Percentiles rank a stretch among this genome's conserved stretches.
phyloP scores from a whole-genome alignment of 35 echinoderm and acorn worm species.

The Amphiura filiformis region DNA sequence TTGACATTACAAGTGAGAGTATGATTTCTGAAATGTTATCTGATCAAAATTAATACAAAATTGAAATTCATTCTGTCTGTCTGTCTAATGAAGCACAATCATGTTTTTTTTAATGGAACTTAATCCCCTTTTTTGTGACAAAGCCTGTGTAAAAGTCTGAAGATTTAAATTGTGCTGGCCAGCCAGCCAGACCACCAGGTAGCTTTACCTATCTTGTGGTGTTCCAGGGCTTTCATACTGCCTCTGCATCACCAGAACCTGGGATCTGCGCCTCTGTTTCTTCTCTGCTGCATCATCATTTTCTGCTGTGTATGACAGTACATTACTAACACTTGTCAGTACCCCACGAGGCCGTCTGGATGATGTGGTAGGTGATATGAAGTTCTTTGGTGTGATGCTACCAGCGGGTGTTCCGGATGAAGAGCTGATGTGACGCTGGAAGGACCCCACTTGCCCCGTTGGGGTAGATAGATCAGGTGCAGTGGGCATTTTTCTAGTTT shows the following conservation, averaged over 20 bases:
- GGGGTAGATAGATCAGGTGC: not conserved
- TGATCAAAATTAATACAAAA: too few species aligned
- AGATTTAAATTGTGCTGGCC: too few species aligned
- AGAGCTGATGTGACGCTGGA: not conserved
- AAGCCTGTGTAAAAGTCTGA: too few species aligned
- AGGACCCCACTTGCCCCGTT: not conserved
- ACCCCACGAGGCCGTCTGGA: conserved; percentile 34
- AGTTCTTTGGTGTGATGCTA: conserved; percentile 35
- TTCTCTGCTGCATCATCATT: conserved; percentile 85
- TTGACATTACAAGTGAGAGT: too few species aligned
- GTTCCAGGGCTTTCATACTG: conserved; percentile 87
- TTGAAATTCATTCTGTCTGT: too few species aligned
- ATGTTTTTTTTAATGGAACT: too few species aligned
- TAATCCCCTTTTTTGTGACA: too few species aligned
- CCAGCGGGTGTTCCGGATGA: not conserved
- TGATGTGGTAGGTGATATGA: conserved; percentile 90
- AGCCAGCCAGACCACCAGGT: too few species aligned
- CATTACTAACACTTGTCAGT: conserved; percentile 35
- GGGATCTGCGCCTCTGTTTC: conserved; percentile 70
- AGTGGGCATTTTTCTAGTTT: not conserved
- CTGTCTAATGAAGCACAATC: too few species aligned
- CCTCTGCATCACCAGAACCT: conserved; percentile 83
- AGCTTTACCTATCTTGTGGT: conserved; percentile 78
- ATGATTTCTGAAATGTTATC: too few species aligned
- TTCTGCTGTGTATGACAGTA: conserved; percentile 55